Evolutionary conservation across 1,140 invertebrate genomes (phyloP).

Genomic region (Acyrthosiphon pisum): DNA sequence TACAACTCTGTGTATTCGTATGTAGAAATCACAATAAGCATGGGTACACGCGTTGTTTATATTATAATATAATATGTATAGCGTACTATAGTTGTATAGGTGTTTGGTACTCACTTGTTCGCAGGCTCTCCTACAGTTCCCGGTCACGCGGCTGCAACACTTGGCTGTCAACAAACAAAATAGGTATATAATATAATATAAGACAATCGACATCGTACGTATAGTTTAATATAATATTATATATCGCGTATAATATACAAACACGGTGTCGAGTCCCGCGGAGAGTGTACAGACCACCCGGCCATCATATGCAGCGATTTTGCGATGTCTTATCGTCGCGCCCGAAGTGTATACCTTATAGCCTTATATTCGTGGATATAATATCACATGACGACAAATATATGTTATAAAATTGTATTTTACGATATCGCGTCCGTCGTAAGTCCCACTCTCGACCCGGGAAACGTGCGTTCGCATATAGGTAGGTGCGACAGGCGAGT

Average conservation of each 20-base stretch:
- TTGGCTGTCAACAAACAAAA: conserved; percentile 50
- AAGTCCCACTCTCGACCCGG: not conserved
- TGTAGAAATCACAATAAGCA: not conserved
- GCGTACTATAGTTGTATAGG: not conserved
- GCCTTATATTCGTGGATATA: not conserved
- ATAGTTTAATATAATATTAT: not conserved
- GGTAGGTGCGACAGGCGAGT: not conserved
- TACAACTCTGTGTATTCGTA: not conserved
- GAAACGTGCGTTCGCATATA: not conserved
- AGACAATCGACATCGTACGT: not conserved
- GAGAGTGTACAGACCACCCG: not conserved
- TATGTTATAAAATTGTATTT: not conserved
- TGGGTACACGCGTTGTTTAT: not conserved
- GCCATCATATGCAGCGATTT: not conserved
- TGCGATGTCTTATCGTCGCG: not conserved
- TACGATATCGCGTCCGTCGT: not conserved
- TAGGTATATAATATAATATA: not conserved
- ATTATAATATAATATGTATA: not conserved
- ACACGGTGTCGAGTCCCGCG: not conserved
- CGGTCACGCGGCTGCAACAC: conserved; percentile 49
- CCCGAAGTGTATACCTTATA: not conserved
- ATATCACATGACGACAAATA: not conserved
- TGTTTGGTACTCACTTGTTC: conserved; percentile 53
- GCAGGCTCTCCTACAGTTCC: conserved; percentile 51
- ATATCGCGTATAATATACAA: not conserved